Base-by-base conservation (phyloP, 1,140 invertebrate species). In the Lepidotrigona ventralis region DNA sequence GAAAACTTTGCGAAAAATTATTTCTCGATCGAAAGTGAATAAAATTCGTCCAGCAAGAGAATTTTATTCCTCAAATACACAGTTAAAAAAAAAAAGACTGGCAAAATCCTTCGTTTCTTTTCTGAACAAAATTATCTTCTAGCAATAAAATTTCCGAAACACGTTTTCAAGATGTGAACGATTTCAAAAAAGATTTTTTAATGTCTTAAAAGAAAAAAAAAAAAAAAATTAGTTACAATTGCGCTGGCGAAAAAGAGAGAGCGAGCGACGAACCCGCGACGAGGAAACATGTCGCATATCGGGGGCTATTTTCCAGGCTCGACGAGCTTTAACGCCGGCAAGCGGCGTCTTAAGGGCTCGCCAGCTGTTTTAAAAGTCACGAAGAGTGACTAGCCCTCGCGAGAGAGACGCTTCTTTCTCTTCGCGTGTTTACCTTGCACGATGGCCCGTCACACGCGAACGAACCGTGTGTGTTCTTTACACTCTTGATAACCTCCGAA, bases 331-430 rank as follows among this genome's bases (percentile, higher is more conserved):
- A 75, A 75, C 29, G 56, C 14, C 56, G 33, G 23, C 73, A 46
- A 60, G 29, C 56, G 15, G 1, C 33, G 33, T 58, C 73, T 75
- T 75, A 39, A 75, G 73, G 33, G 73, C 17, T 73, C 29, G 71
- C 54, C n/a, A 26, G 71, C 29, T 75, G 33, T 60, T 75, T 33
- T 58, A 60, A 75, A 56, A 54, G 56, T 75, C 73, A n/a, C 56
- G 21, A 39, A 60, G 33, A 33, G 4, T n/a, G 26, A 1, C 26
- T 51, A 26, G n/a, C n/a, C 23, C 26, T n/a, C 19, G 46, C 9
- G 58, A 39, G 6, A 39, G 58, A 39, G 6, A 39, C 0, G 23
- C 11, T 17, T 72, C n/a, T 72, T 53, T 4, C 15, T 26, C 21
- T 33, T 33, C 66, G 46, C 17, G 19, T 73, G 71, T 73, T 73